These are phyloP conservation scores for Campylomormyrus tamandua DNA, from an alignment of 2,113 vertebrate genomes.

Conservation along the genomic window DNA sequence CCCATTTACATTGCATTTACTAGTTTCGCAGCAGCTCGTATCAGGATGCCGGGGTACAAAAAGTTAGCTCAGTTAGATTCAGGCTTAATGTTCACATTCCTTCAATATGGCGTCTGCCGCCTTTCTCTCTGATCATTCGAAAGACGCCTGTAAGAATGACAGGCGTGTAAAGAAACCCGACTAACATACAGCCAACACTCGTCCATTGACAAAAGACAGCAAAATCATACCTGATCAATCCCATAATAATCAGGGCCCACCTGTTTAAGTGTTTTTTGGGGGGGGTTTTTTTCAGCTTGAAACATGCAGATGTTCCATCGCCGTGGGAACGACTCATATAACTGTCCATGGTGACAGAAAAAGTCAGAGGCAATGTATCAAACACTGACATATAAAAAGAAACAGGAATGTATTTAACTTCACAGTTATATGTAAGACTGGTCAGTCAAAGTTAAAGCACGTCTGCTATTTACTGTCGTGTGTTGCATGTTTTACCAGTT, in stretches of 20 bases:
- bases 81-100: not conserved
- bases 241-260: not conserved
- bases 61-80: not conserved
- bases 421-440: not conserved
- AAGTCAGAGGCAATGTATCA: not conserved
- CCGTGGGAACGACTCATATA: not conserved
- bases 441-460: not conserved
- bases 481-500: not conserved
- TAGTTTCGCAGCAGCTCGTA: not conserved
- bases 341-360: not conserved
- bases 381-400: not conserved
- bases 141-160: not conserved
- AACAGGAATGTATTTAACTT: not conserved
- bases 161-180: not conserved
- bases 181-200: not conserved
- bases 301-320: not conserved
- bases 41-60: not conserved
- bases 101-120: not conserved
- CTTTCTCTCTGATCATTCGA: not conserved
- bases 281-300: not conserved
- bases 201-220: not conserved
- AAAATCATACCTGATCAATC: not conserved
- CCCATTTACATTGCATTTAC: not conserved
- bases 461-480: not conserved
- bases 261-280: not conserved